Evolutionary conservation across 2,113 vertebrate genomes (phyloP).

Genomic region (Hydrolagus affinis): DNA sequence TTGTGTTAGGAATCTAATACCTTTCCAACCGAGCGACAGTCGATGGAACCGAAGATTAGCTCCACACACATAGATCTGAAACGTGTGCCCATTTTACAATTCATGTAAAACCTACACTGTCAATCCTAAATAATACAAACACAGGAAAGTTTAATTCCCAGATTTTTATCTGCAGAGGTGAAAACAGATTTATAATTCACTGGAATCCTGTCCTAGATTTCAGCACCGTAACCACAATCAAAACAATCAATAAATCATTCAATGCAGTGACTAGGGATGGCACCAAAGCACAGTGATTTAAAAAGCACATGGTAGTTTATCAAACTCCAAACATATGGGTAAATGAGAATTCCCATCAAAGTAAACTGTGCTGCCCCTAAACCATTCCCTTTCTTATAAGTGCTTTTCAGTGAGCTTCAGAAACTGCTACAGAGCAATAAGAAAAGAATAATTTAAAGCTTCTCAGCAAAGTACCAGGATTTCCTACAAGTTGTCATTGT

Average conservation of each 20-base stretch:
- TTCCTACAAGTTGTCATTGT: not conserved
- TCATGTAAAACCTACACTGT: not conserved
- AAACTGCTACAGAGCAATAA: not conserved
- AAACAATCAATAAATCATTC: conserved; percentile 15
- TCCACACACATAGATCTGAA: too few relatives aligned
- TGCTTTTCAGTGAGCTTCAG: not conserved
- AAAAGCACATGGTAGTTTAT: not conserved
- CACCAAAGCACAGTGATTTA: not conserved
- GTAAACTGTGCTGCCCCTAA: not conserved
- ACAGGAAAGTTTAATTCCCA: conserved; percentile 12
- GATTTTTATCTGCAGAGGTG: not conserved
- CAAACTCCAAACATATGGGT: not conserved
- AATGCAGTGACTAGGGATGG: not conserved
- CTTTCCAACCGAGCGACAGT: too few relatives aligned
- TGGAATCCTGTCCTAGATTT: not conserved
- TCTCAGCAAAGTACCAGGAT: not conserved
- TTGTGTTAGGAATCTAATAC: too few relatives aligned
- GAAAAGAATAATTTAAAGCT: not conserved
- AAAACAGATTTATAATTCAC: not conserved
- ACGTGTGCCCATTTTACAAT: not conserved
- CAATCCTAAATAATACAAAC: conserved; percentile 6
- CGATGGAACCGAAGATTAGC: too few relatives aligned
- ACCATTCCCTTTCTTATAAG: not conserved
- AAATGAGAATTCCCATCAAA: conserved; percentile 12
- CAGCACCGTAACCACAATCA: not conserved